phyloP scores from a whole-genome alignment of 53 echinoderm and acorn worm genomes.

The Zoroaster sp. region DNA sequence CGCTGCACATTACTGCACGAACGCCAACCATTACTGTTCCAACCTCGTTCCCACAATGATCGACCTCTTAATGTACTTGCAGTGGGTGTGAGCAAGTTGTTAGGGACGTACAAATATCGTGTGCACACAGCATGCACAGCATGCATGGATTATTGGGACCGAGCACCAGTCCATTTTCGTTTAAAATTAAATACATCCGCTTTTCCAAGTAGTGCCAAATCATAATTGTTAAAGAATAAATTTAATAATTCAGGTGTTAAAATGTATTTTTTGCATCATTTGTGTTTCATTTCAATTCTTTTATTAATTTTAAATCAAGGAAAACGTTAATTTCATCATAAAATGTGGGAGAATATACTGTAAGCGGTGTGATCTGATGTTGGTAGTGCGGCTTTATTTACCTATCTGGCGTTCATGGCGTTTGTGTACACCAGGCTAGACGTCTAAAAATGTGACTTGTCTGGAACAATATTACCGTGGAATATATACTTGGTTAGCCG shows the following conservation, averaged over 20 bases:
- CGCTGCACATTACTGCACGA: neutral
- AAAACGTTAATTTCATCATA: neutral
- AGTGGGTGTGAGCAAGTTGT: neutral
- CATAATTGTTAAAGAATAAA: neutral
- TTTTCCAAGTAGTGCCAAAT: slow-evolving; percentile 2
- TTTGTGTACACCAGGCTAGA: slow-evolving; percentile 29
- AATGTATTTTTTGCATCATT: neutral
- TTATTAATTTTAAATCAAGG: neutral
- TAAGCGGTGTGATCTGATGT: slow-evolving; percentile 1
- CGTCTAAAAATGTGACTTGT: slow-evolving; percentile 21
- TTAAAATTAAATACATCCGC: slow-evolving; percentile 29
- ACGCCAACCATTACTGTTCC: neutral
- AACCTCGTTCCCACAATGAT: neutral
- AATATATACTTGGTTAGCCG: slow-evolving; percentile 38
- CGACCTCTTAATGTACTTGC: no score
- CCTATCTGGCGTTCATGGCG: slow-evolving; percentile 40
- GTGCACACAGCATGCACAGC: neutral
- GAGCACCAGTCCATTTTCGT: slow-evolving; percentile 1
- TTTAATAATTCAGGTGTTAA: neutral
- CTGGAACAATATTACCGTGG: slow-evolving; percentile 16
- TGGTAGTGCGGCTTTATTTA: slow-evolving; percentile 46
- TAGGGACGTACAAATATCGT: neutral
- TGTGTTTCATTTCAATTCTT: neutral
- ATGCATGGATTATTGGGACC: slow-evolving; percentile 6
- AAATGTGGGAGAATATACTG: neutral